phyloP scores from a whole-genome alignment of 2,797 vertebrate genomes.

The Trachops cirrhosus region DNA sequence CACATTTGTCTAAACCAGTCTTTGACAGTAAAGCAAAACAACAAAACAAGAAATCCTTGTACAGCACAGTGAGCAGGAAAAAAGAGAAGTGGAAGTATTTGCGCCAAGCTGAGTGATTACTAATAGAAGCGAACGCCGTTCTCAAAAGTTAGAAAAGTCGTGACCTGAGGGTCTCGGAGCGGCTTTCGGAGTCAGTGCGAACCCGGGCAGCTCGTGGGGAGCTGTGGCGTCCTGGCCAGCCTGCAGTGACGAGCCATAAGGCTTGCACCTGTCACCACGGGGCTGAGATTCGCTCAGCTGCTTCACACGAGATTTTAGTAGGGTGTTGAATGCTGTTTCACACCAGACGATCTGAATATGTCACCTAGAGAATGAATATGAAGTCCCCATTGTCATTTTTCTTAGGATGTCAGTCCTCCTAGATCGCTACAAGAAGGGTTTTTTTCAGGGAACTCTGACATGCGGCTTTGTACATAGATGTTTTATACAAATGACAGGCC shows the following conservation, averaged over 20 bases:
- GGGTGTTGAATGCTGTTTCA: slow-evolving; percentile 68
- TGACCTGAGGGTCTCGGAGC: slow-evolving; percentile 31
- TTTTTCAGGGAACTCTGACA: slow-evolving; percentile 56
- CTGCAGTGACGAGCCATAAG: slow-evolving; percentile 65
- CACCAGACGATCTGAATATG: slow-evolving; percentile 62
- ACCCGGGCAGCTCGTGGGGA: background rate
- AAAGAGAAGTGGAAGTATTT: background rate
- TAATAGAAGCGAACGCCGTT: background rate
- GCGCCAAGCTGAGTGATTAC: background rate
- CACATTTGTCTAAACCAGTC: background rate
- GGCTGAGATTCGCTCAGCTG: slow-evolving; percentile 66
- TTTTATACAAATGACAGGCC: slow-evolving; percentile 64
- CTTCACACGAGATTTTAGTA: slow-evolving; percentile 60
- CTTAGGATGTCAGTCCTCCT: slow-evolving; percentile 39
- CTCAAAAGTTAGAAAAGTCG: background rate
- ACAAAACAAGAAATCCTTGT: background rate
- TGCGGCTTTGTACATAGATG: slow-evolving; percentile 43
- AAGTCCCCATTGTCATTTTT: slow-evolving; percentile 62
- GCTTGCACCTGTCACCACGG: slow-evolving; percentile 76
- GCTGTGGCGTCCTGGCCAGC: slow-evolving; percentile 47
- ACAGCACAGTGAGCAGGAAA: background rate
- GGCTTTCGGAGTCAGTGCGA: background rate
- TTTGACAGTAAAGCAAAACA: background rate
- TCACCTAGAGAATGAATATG: slow-evolving; percentile 60
- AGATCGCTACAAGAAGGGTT: slow-evolving; percentile 30